Conservation (phyloP, 2,888 invertebrate genomes). For the Bursaphelenchus okinawaensis region DNA sequence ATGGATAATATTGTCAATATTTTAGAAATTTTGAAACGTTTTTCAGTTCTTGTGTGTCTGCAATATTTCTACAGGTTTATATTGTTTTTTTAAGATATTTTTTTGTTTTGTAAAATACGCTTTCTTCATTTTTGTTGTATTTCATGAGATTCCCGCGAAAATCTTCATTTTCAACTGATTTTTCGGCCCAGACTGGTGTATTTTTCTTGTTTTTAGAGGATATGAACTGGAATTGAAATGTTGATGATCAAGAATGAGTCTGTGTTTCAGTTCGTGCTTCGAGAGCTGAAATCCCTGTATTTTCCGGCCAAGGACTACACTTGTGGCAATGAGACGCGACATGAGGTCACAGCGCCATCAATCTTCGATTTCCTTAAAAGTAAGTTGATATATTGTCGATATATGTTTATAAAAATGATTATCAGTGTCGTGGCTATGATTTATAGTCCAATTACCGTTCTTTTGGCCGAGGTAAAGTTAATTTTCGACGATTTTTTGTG, state of each 20-base stretch:
- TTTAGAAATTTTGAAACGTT: too few relatives aligned
- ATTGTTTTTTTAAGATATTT: too few relatives aligned
- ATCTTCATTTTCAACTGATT: not conserved
- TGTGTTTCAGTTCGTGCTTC: not conserved
- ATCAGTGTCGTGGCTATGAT: too few relatives aligned
- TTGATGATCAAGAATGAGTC: not conserved
- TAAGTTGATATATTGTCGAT: not conserved
- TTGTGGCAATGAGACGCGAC: not conserved
- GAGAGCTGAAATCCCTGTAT: not conserved
- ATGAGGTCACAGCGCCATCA: not conserved
- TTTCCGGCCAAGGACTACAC: not conserved
- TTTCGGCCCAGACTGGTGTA: not conserved
- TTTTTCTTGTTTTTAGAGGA: not conserved
- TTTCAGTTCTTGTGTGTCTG: not conserved
- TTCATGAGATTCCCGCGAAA: too few relatives aligned
- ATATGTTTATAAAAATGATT: not conserved
- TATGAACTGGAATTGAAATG: not conserved
- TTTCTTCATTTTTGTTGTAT: too few relatives aligned
- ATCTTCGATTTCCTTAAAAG: not conserved
- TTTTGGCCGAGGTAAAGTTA: not conserved
- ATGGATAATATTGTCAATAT: not conserved
- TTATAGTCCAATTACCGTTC: not conserved
- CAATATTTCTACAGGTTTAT: not conserved
- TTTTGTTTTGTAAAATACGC: too few relatives aligned
- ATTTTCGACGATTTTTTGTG: not conserved